These are phyloP conservation scores for Etheostoma cragini DNA, from an alignment of 2,113 vertebrate species.

Conservation along the genomic window DNA sequence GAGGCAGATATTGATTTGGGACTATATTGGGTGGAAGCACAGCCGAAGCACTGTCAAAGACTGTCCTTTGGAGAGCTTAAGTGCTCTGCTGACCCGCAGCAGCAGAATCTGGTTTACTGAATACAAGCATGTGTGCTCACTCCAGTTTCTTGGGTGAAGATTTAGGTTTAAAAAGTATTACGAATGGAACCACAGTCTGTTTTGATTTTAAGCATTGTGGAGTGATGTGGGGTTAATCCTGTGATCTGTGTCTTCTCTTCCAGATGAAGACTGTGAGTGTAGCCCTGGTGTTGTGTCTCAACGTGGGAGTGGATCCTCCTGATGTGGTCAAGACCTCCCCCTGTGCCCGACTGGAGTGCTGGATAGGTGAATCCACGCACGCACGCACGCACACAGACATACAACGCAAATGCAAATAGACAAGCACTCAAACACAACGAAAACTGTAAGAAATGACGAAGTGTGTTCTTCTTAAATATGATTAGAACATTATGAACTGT, in stretches of 20 bases:
- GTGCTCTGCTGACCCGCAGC: not conserved
- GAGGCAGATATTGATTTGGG: no score
- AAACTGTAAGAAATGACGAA: not conserved
- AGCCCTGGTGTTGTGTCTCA: constrained; percentile 96
- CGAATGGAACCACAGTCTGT: not conserved
- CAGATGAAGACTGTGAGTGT: constrained; percentile 99
- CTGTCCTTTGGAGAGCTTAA: not conserved
- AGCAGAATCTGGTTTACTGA: constrained; percentile 6
- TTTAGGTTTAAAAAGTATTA: not conserved
- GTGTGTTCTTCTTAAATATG: not conserved
- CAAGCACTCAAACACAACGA: not conserved
- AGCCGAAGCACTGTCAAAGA: not conserved
- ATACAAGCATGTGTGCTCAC: not conserved
- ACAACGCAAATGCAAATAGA: not conserved
- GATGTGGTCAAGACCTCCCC: constrained; percentile 99
- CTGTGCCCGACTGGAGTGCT: constrained; percentile 95
- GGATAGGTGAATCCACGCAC: constrained; percentile 91
- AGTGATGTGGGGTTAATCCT: not conserved
- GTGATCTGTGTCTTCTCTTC: constrained; percentile 11
- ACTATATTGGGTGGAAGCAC: no score
- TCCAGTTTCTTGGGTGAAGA: not conserved
- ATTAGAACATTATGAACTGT: not conserved
- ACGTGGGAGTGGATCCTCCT: constrained; percentile 97
- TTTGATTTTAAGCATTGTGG: not conserved
- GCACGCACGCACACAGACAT: not conserved